These are phyloP conservation scores for Bradypus variegatus DNA, from an alignment of 2,797 vertebrate genomes.

Conservation along the genomic window DNA sequence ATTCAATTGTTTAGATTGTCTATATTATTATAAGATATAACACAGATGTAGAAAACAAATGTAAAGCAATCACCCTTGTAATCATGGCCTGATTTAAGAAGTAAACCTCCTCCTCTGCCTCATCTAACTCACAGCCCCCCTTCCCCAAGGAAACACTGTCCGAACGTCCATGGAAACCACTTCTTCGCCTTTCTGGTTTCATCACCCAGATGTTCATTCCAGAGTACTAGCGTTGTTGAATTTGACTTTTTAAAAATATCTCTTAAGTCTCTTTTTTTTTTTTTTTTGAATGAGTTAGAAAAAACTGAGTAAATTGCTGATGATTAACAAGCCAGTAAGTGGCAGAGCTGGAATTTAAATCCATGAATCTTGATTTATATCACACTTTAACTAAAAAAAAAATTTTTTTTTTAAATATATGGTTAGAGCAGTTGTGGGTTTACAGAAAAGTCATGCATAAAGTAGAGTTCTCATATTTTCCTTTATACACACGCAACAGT, in stretches of 20 bases:
- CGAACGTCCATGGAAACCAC: neutral
- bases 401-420: too few relatives aligned
- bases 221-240: neutral
- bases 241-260: neutral
- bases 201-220: rapidly evolving
- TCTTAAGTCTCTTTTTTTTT: neutral
- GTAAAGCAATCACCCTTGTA: neutral
- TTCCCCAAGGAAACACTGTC: rapidly evolving
- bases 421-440: too few relatives aligned
- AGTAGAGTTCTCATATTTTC: too few relatives aligned
- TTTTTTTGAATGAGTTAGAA: too few relatives aligned
- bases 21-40: neutral
- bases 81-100: neutral
- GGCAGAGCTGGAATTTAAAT: too few relatives aligned
- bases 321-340: too few relatives aligned
- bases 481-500: too few relatives aligned
- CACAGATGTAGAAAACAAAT: neutral
- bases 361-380: too few relatives aligned
- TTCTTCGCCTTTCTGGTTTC: neutral
- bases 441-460: too few relatives aligned
- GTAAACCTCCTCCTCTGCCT: rapidly evolving
- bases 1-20: neutral
- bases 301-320: too few relatives aligned
- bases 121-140: rapidly evolving
- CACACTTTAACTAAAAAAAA: too few relatives aligned